Conservation (phyloP, 2,113 vertebrate species). For the Ondatra zibethicus region DNA sequence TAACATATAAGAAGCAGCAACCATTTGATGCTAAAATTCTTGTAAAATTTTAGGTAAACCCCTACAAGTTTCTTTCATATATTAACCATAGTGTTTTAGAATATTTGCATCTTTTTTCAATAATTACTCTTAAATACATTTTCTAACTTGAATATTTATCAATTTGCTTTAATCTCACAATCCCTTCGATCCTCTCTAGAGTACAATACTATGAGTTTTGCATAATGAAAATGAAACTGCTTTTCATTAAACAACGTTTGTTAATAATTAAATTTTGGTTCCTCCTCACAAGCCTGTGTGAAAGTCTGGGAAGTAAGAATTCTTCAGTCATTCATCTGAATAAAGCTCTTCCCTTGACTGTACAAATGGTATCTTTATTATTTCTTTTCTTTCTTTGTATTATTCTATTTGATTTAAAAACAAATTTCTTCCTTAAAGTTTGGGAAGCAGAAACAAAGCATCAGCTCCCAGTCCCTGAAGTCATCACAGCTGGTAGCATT, state of each 20-base stretch:
- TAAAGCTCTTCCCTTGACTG: background rate
- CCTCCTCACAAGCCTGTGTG: background rate
- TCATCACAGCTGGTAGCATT: background rate
- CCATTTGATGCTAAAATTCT: background rate
- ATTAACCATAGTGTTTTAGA: background rate
- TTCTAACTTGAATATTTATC: conserved; percentile 23
- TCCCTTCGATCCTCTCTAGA: background rate
- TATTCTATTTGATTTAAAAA: background rate
- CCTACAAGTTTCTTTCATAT: background rate
- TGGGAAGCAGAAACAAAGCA: background rate
- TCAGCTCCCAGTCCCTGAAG: background rate
- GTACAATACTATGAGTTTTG: background rate
- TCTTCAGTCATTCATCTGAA: background rate
- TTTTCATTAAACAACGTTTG: background rate
- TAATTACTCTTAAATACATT: background rate
- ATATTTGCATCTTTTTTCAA: background rate
- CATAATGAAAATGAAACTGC: background rate
- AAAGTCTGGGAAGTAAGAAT: background rate
- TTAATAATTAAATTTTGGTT: conserved; percentile 8
- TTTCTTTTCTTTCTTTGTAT: background rate
- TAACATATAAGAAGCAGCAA: background rate
- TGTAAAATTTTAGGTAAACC: background rate
- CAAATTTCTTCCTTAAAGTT: background rate
- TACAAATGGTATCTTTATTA: background rate
- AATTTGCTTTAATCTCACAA: background rate